Conservation (phyloP, 2,113 vertebrate genomes). For the Nothocercus julius region DNA sequence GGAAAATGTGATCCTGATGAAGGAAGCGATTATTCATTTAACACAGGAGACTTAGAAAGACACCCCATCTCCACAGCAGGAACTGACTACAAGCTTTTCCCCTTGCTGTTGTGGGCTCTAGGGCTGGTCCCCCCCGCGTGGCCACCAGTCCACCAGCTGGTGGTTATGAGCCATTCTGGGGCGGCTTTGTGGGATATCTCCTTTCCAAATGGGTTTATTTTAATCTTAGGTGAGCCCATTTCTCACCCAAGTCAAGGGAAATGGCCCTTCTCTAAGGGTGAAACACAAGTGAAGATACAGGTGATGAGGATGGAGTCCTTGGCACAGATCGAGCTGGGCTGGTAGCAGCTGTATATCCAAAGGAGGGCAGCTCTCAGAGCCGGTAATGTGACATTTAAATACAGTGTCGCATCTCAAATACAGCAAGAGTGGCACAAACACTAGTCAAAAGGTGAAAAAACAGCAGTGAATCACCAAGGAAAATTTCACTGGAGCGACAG, state of each 20-base stretch:
- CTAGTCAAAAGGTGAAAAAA: background rate
- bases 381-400: background rate
- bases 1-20: too few species aligned
- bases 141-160: background rate
- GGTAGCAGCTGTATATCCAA: background rate
- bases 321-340: rapidly evolving
- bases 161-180: background rate
- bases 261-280: background rate
- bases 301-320: background rate
- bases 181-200: background rate
- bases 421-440: background rate
- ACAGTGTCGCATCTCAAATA: background rate
- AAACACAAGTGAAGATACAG: background rate
- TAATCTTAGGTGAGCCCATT: background rate
- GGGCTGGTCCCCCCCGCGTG: too few species aligned
- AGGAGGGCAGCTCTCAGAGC: background rate
- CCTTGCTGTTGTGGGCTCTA: background rate
- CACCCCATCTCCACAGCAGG: background rate
- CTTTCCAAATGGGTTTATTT: background rate
- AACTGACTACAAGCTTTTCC: background rate
- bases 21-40: too few species aligned
- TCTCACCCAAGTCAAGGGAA: background rate
- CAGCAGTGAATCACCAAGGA: background rate
- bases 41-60: background rate
- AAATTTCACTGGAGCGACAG: background rate